Base-by-base conservation (phyloP, 2,888 invertebrate genomes). In the Amphipoea oculea region DNA sequence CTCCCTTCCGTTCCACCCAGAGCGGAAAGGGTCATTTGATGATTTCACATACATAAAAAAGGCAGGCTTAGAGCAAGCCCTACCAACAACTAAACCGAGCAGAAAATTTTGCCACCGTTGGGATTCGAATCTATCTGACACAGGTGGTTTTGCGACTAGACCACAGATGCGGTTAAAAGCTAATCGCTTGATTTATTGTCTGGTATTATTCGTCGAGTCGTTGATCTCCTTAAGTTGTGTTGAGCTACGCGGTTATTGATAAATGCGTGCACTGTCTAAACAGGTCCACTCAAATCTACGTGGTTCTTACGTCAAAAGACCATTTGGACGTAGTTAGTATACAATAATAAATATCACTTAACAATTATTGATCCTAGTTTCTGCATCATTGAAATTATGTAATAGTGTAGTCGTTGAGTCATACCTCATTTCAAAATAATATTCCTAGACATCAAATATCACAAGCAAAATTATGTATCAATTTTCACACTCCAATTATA, bases 401-500 rank as follows among this genome's bases (percentile, higher is more conserved):
- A n/a, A n/a, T n/a, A n/a, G n/a, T n/a, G n/a, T n/a, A n/a, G n/a
- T n/a, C n/a, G n/a, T n/a, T n/a, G n/a, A n/a, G 11, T 20, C 5
- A 77, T n/a, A 11, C 9, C n/a, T 45, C 36, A 77, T 65, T 54
- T 57, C 36, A 62, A 54, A 75, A 70, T 45, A 54, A 65, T 62
- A 36, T 62, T 45, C 62, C 6, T 1, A 17, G 17, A 0, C 6
- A 11, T 36, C 20, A 36, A 36, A 36, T 69, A n/a, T 12, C 48
- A 36, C 7, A n/a, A 29, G 7, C 6, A 68, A 78, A 65, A 78
- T 86, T 48, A 73, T 54, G 65, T 75, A 76, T 51, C 67, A 68
- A 86, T 79, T 85, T 76, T 86, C 73, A 65, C 76, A 65, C 72
- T 75, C 68, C 78, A 40, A 77, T 83, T 82, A 74, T 72, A 83